Evolutionary conservation across 2,113 vertebrate species (phyloP), one percentile per base, ranked within the genome.

Genomic region (Vidua chalybeata): DNA sequence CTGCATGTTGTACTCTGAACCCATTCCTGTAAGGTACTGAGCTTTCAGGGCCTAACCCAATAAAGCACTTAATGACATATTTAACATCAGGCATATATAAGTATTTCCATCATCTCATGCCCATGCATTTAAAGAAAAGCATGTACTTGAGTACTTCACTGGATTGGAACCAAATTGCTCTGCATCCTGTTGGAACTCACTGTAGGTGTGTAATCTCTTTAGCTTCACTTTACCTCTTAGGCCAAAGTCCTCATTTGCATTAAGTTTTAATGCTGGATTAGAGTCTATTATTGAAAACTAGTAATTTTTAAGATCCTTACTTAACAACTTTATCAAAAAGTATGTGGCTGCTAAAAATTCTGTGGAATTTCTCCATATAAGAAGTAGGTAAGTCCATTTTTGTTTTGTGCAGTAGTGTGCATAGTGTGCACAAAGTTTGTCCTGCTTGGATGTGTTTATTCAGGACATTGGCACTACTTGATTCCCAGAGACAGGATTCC

Each of bases 1-100:
- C 39, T 86, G 21, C 5, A 3, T 66, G 11, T 68, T 72, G 45
- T 77, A 3, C 56, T 52, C 48, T 8, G 5, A 92, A 39, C 17
- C 89, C 49, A 13, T 78, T 91, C 31, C 76, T 90, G 71, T 72
- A 69, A 95, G 58, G 49, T 86, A 11, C 37, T 26, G 26, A 91
- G 80, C 58, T 90, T 68, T 89, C 73, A 96, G 96, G 90, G 85
- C n/a, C 52, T 55, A 54, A 55, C 62, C 58, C 93, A 96, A 43
- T 64, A 82, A 93, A 94, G 83, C 90, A 92, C 92, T 96, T 96
- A 92, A 39, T 88, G 61, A 27, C n/a, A 26, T 79, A 48, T 72
- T 94, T 93, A 90, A 51, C 23, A 35, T 81, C 61, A 82, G 59
- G 41, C 30, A 6, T 88, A 8, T 56, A 2, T 45, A 51, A 90